These are phyloP conservation scores for Bradypus variegatus DNA, from an alignment of 2,797 vertebrate species.

Conservation along the genomic window DNA sequence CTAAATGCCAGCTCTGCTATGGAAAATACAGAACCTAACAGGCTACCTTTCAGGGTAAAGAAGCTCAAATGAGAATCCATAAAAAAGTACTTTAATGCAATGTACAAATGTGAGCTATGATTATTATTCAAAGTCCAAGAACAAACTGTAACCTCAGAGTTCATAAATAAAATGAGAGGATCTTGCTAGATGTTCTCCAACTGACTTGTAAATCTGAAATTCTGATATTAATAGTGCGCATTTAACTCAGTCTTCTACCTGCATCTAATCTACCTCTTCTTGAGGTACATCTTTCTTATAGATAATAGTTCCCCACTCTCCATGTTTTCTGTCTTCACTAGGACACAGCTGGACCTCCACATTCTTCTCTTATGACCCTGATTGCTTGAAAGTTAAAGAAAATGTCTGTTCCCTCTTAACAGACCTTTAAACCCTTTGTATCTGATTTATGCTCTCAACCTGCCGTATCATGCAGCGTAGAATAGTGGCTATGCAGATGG, in stretches of 20 bases:
- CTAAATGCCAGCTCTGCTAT: background rate
- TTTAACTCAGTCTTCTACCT: background rate
- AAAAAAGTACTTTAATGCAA: background rate
- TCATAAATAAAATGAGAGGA: background rate
- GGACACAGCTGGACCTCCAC: slow-evolving; percentile 3
- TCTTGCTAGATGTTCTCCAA: background rate
- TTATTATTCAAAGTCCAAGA: background rate
- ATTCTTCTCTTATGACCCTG: background rate
- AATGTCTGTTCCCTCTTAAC: background rate
- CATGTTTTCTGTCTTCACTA: slow-evolving; percentile 20
- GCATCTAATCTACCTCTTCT: background rate
- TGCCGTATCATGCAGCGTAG: background rate
- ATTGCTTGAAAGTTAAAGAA: slow-evolving; percentile 41
- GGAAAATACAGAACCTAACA: background rate
- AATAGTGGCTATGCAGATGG: background rate
- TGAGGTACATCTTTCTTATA: background rate
- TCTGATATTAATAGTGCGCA: background rate
- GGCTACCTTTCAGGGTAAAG: background rate
- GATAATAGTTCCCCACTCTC: background rate
- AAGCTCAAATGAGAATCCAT: background rate
- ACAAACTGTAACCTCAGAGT: slow-evolving; percentile 12
- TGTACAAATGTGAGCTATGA: background rate
- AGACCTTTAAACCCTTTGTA: background rate
- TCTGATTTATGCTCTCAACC: background rate
- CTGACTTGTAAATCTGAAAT: slow-evolving; percentile 26